Percentiles rank a stretch among this genome's conserved stretches.
These are phyloP conservation scores for Prorops nasuta DNA, from an alignment of 1,140 invertebrate species.

Conservation along the genomic window DNA sequence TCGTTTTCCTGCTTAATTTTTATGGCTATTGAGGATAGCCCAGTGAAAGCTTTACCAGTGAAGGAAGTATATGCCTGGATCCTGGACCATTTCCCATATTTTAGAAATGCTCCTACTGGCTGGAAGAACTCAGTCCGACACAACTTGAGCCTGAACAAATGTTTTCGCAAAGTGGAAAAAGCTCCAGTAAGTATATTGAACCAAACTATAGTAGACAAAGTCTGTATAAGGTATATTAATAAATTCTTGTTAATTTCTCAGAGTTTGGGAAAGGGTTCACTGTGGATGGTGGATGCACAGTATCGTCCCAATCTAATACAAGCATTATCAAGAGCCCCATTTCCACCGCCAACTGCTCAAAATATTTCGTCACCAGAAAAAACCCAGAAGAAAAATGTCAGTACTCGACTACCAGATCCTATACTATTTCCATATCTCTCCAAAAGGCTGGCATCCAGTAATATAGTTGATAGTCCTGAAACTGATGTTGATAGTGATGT, in stretches of 20 bases:
- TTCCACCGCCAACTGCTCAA: slow-evolving; percentile 67
- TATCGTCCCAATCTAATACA: slow-evolving; percentile 83
- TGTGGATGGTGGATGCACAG: slow-evolving; percentile 92
- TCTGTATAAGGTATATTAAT: neutral
- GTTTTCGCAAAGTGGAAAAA: slow-evolving; percentile 95
- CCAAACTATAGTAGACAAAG: neutral
- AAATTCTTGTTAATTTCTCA: slow-evolving; percentile 49
- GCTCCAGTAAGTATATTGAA: slow-evolving; percentile 66
- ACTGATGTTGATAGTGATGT: slow-evolving; percentile 67
- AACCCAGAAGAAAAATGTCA: slow-evolving; percentile 37
- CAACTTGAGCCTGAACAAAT: slow-evolving; percentile 94
- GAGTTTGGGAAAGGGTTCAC: slow-evolving; percentile 90
- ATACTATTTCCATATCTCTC: slow-evolving; percentile 78
- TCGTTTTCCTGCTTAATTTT: slow-evolving; percentile 95
- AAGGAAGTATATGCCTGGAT: slow-evolving; percentile 99
- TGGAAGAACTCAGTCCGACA: slow-evolving; percentile 98
- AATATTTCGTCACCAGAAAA: slow-evolving; percentile 47
- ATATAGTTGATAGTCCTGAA: slow-evolving; percentile 47
- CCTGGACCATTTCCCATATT: slow-evolving; percentile 93
- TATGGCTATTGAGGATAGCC: slow-evolving; percentile 94
- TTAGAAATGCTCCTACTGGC: slow-evolving; percentile 91
- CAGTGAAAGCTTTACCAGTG: slow-evolving; percentile 84
- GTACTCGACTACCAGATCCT: slow-evolving; percentile 63
- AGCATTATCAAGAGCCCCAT: slow-evolving; percentile 79
- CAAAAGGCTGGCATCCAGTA: slow-evolving; percentile 63